A percentile compares a stretch with the other conserved stretches of the same genome.
phyloP scores from a whole-genome alignment of 2,113 vertebrate genomes.

The Mastomys coucha region DNA sequence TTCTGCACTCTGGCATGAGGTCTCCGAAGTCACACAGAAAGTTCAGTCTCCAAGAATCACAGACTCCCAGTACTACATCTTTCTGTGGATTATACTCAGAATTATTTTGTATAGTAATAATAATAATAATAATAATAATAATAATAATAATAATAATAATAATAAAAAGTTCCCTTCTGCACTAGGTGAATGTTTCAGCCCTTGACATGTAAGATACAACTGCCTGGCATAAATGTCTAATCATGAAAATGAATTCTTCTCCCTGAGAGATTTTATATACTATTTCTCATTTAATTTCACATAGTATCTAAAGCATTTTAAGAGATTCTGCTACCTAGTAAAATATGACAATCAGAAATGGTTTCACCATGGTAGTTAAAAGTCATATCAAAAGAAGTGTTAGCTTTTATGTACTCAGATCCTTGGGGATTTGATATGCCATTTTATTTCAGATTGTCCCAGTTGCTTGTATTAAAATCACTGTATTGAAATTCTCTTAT shows the following conservation, averaged over 20 bases:
- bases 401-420: neutral
- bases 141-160: neutral
- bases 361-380: conserved; percentile 27
- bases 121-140: neutral
- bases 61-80: neutral
- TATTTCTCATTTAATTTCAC: conserved; percentile 78
- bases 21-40: neutral
- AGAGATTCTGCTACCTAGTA: conserved; percentile 15
- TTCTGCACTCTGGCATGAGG: neutral
- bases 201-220: conserved; percentile 44
- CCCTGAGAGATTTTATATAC: conserved; percentile 45
- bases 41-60: conserved; percentile 7
- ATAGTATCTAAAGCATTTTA: conserved; percentile 71
- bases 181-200: conserved; percentile 33
- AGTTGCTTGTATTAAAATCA: conserved; percentile 23
- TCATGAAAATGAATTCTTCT: conserved; percentile 57
- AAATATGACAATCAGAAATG: conserved; percentile 63
- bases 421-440: neutral
- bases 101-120: conserved; percentile 30
- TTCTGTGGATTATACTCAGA: neutral
- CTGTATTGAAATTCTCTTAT: neutral
- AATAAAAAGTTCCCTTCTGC: neutral
- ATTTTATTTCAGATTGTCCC: neutral
- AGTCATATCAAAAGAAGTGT: neutral
- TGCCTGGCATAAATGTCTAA: conserved; percentile 62